A percentile compares a stretch with the other conserved stretches of the same genome.
Evolutionary conservation across 1,140 invertebrate species (phyloP).

Genomic region (Drosophila quadrilineata): DNA sequence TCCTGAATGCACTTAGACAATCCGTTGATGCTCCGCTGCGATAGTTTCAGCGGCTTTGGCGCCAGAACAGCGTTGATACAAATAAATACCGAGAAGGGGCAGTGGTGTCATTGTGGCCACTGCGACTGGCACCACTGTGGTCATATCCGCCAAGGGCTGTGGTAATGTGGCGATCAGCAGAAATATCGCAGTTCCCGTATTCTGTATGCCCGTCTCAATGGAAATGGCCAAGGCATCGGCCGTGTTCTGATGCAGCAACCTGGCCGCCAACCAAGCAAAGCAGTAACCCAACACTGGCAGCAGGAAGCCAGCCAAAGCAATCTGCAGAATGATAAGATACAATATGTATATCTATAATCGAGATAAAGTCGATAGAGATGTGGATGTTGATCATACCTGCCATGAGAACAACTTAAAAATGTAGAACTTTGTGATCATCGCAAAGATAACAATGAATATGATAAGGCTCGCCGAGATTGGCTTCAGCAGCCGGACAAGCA

Average conservation of each 20-base stretch:
- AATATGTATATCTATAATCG: too few species aligned
- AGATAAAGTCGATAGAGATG: too few species aligned
- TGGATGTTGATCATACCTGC: constrained; percentile 85
- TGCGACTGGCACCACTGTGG: constrained; percentile 93
- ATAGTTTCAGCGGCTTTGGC: neutral
- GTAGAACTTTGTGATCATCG: constrained; percentile 94
- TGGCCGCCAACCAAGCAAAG: constrained; percentile 86
- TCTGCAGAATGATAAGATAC: too few species aligned
- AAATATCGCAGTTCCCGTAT: constrained; percentile 94
- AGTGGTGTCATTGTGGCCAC: constrained; percentile 96
- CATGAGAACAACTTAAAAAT: constrained; percentile 95
- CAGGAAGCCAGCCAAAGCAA: constrained; percentile 90
- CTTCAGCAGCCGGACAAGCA: constrained; percentile 91
- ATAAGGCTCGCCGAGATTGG: constrained; percentile 92
- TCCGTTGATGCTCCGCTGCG: constrained; percentile 38
- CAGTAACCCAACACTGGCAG: constrained; percentile 94
- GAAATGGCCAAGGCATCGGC: constrained; percentile 91
- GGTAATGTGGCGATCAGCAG: constrained; percentile 87
- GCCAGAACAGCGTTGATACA: constrained; percentile 46
- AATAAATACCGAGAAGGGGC: constrained; percentile 84
- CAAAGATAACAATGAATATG: constrained; percentile 95
- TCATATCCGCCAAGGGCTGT: constrained; percentile 90
- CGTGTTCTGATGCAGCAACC: constrained; percentile 84
- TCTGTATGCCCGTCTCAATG: constrained; percentile 97
- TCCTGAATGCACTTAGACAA: constrained; percentile 20